phyloP scores from a whole-genome alignment of 2,888 invertebrate species.

The Griposia aprilina region DNA sequence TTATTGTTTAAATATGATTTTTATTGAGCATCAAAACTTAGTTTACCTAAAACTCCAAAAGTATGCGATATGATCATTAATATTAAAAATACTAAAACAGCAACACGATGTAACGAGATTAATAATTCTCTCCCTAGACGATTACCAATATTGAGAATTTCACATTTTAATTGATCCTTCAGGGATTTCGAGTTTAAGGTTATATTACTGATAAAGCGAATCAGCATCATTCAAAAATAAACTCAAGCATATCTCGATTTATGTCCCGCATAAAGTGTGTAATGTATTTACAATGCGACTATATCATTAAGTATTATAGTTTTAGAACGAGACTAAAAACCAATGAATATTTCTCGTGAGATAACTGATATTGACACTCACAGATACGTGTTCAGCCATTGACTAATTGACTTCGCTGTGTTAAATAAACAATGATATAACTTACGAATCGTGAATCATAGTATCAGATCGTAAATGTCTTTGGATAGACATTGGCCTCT shows the following conservation, averaged over 20 bases:
- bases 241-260: neutral
- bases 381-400: slow-evolving; percentile 42
- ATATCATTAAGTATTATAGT: slow-evolving; percentile 2
- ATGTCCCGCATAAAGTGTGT: slow-evolving; percentile 4
- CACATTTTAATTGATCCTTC: slow-evolving; percentile 9
- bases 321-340: slow-evolving; percentile 25
- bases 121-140: neutral
- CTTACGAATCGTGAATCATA: slow-evolving; percentile 45
- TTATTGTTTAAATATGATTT: neutral
- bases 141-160: slow-evolving; percentile 2
- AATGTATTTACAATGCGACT: slow-evolving; percentile 5
- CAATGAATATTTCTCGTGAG: slow-evolving; percentile 25
- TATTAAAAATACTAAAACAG: neutral
- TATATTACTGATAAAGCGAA: slow-evolving; percentile 4
- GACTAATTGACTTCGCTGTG: slow-evolving; percentile 52
- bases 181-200: slow-evolving; percentile 1
- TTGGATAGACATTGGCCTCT: slow-evolving; percentile 42
- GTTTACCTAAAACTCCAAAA: neutral
- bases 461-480: slow-evolving; percentile 50
- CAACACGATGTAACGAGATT: neutral
- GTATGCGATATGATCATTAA: neutral
- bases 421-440: slow-evolving; percentile 51
- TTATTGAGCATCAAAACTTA: neutral
- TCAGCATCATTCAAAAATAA: neutral
- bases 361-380: slow-evolving; percentile 49